phyloP scores from a whole-genome alignment of 2,888 invertebrate species.

The Trichopria drosophilae region DNA sequence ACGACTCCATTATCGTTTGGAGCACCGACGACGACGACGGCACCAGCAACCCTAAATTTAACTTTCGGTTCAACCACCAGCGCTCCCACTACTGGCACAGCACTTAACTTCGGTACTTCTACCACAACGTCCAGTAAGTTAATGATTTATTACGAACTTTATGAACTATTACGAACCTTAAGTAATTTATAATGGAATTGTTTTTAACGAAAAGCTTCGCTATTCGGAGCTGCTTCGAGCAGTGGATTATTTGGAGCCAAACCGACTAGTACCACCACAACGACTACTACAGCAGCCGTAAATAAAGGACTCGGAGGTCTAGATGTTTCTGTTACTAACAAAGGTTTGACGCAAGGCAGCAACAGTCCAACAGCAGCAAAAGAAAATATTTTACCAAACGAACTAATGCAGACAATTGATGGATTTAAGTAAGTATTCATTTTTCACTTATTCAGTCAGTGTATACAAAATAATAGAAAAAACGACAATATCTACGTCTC shows the following conservation, averaged over 20 bases:
- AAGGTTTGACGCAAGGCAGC: conserved; percentile 56
- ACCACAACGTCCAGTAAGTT: conserved; percentile 32
- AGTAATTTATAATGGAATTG: conserved; percentile 32
- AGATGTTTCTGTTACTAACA: conserved; percentile 60
- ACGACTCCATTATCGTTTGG: conserved; percentile 32
- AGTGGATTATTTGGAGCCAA: conserved; percentile 48
- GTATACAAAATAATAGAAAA: too few species aligned
- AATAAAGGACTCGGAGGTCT: conserved; percentile 73
- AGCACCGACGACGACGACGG: conserved; percentile 11
- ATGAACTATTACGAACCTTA: background rate
- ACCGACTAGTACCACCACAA: conserved; percentile 40
- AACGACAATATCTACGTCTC: too few species aligned
- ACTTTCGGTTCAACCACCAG: too few species aligned
- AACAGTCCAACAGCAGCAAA: conserved; percentile 63
- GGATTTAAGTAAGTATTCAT: conserved; percentile 68
- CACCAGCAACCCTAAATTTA: too few species aligned
- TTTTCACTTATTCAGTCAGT: conserved; percentile 4
- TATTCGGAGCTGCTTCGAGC: conserved; percentile 45
- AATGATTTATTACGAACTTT: conserved; percentile 5
- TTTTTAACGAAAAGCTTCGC: conserved; percentile 36
- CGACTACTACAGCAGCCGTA: conserved; percentile 52
- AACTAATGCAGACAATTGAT: conserved; percentile 77
- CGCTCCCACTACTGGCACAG: conserved; percentile 8
- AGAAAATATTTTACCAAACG: conserved; percentile 73
- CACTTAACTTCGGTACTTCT: conserved; percentile 27